Base-by-base conservation (phyloP, 37 sponge, comb jelly and placozoan genomes). In the Agelas oroides region DNA sequence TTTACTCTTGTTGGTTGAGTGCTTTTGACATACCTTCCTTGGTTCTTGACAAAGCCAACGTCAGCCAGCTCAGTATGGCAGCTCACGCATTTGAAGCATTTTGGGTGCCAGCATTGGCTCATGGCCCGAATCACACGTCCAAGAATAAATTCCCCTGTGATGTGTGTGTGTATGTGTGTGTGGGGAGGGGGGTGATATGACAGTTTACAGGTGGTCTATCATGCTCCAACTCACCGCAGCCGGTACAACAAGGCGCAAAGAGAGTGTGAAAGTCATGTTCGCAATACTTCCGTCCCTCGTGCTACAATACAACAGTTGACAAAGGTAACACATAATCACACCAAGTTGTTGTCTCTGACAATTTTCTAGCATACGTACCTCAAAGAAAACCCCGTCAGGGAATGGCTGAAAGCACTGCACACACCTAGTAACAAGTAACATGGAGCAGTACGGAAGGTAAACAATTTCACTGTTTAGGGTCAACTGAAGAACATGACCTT, bases 381-480 rank as follows among this genome's bases (percentile, higher is more conserved):
- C 97, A 81, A 90, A 99, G 84, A 97, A 99, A 0, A 92, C 85
- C 27, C 96, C 97, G 0, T 99, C 94, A 24, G 92, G 94, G 62
- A 99, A 99, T 32, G 97, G 99, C 59, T 96, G 95, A 46, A 99
- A 95, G 56, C 99, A 99, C 88, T 99, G 97, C n/a, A 93, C 97
- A 77, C 97, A 97, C 0, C 96, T 95, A 31, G 11, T 40, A 34
- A 36, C 35, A 20, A 37, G 33, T 67, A 21, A 71, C 12, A n/a
- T n/a, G n/a, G n/a, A n/a, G n/a, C n/a, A n/a, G n/a, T n/a, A n/a
- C n/a, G n/a, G n/a, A n/a, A n/a, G n/a, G n/a, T n/a, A 73, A 37
- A 78, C 31, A 53, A 34, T 0, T 32, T 39, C 24, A 85, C 32
- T 12, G 70, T 15, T 46, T 46, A 3, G 31, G 39, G 2, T 27